phyloP scores from a whole-genome alignment of 2,888 invertebrate species.

The Aleiodes alternator region DNA sequence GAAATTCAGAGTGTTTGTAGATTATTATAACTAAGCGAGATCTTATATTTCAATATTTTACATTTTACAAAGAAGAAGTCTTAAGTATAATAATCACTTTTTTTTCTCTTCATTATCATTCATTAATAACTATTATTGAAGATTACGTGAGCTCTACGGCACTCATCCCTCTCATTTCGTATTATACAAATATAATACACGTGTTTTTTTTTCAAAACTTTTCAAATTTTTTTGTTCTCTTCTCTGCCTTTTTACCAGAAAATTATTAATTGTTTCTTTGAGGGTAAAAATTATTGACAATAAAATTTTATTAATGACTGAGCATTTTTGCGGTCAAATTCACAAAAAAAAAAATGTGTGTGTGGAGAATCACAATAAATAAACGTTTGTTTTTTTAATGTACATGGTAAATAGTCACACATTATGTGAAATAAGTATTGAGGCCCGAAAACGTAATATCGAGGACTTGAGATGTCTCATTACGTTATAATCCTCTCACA shows the following conservation, averaged over 20 bases:
- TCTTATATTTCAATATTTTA: conserved; percentile 55
- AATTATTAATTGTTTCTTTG: background rate
- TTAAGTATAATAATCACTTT: conserved; percentile 53
- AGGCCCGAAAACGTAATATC: background rate
- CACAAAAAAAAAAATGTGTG: background rate
- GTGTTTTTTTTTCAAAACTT: conserved; percentile 22
- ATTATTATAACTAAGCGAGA: conserved; percentile 55
- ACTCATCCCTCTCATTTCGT: conserved; percentile 51
- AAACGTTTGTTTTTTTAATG: background rate
- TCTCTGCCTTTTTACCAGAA: background rate
- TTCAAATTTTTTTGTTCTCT: background rate
- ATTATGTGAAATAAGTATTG: conserved; percentile 6
- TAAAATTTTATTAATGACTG: conserved; percentile 18
- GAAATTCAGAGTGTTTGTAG: conserved; percentile 13
- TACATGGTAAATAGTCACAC: conserved; percentile 15
- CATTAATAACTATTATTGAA: conserved; percentile 40
- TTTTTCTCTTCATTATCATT: conserved; percentile 30
- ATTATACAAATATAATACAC: conserved; percentile 61
- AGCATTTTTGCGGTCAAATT: conserved; percentile 5
- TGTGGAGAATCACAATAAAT: conserved; percentile 23
- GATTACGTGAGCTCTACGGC: conserved; percentile 54
- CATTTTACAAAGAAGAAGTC: conserved; percentile 56
- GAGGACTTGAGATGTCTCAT: background rate
- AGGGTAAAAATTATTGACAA: conserved; percentile 29
- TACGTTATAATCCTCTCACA: conserved; percentile 18